Percentiles rank a stretch among this genome's conserved stretches.
phyloP scores from a whole-genome alignment of 2,113 vertebrate species.

The Hepsetus odoe region DNA sequence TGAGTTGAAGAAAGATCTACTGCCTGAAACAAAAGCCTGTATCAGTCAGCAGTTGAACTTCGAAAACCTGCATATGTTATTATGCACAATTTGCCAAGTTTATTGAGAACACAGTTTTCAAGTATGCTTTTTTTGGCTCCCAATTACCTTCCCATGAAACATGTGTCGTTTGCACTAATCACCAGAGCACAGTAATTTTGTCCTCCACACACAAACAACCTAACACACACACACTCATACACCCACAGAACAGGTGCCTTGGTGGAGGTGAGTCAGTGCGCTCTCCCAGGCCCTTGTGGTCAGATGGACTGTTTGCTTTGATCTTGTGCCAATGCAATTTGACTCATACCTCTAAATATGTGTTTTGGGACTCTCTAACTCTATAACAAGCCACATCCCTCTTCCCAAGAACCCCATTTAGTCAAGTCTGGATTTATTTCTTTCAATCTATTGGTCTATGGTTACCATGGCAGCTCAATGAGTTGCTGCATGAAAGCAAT shows the following conservation, averaged over 20 bases:
- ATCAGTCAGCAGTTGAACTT: constrained; percentile 5
- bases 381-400: constrained; percentile 50
- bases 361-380: constrained; percentile 55
- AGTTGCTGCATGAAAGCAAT: constrained; percentile 56
- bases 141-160: constrained; percentile 12
- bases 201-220: constrained; percentile 33
- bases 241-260: constrained; percentile 55
- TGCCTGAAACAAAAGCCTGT: not conserved
- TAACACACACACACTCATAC: constrained; percentile 34
- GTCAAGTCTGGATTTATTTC: constrained; percentile 53
- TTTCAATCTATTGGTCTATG: constrained; percentile 54
- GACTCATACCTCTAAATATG: constrained; percentile 57
- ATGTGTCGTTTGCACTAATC: constrained; percentile 36
- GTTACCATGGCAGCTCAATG: constrained; percentile 54
- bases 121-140: not conserved
- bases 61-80: constrained; percentile 3
- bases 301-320: constrained; percentile 54
- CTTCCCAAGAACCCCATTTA: constrained; percentile 47
- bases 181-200: constrained; percentile 47
- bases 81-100: not conserved
- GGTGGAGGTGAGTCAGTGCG: constrained; percentile 52
- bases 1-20: not conserved
- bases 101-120: not conserved
- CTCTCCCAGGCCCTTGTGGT: constrained; percentile 50
- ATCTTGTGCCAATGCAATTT: constrained; percentile 48